Conservation (phyloP, 2,888 invertebrate genomes). For the Trachelus iudaicus region DNA sequence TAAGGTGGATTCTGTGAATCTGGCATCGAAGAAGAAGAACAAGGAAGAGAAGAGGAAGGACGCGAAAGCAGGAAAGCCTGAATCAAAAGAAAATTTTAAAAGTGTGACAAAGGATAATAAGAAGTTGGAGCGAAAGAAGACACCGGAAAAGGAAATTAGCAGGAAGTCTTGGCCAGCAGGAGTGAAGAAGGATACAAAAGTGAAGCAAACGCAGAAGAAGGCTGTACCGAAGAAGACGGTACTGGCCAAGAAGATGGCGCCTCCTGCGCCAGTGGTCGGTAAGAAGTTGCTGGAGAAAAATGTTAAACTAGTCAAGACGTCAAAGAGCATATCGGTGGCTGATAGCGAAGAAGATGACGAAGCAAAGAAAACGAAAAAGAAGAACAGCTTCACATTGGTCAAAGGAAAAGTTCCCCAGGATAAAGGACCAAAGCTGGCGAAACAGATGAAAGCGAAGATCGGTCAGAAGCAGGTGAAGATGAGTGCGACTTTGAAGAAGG, state of each 20-base stretch:
- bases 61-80: constrained; percentile 47
- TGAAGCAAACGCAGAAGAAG: constrained; percentile 43
- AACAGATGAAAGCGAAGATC: constrained; percentile 53
- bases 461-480: constrained; percentile 50
- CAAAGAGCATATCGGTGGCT: constrained; percentile 16
- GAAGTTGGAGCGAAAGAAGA: constrained; percentile 54
- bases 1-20: constrained; percentile 28
- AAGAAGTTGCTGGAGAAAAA: constrained; percentile 59
- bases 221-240: constrained; percentile 48
- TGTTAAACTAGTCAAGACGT: constrained; percentile 55
- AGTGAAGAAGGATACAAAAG: constrained; percentile 26
- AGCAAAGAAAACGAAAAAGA: constrained; percentile 50
- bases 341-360: constrained; percentile 36
- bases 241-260: constrained; percentile 48
- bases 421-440: constrained; percentile 57
- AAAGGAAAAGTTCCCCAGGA: constrained; percentile 49
- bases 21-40: constrained; percentile 44
- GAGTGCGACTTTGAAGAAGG: constrained; percentile 46
- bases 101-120: constrained; percentile 49
- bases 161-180: constrained; percentile 29
- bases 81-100: constrained; percentile 48
- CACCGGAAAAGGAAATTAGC: constrained; percentile 44
- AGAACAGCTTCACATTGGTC: constrained; percentile 28
- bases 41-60: constrained; percentile 58
- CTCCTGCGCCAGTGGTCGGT: constrained; percentile 44